Base-by-base conservation (phyloP, 2,113 vertebrate species). In the Parus major region DNA sequence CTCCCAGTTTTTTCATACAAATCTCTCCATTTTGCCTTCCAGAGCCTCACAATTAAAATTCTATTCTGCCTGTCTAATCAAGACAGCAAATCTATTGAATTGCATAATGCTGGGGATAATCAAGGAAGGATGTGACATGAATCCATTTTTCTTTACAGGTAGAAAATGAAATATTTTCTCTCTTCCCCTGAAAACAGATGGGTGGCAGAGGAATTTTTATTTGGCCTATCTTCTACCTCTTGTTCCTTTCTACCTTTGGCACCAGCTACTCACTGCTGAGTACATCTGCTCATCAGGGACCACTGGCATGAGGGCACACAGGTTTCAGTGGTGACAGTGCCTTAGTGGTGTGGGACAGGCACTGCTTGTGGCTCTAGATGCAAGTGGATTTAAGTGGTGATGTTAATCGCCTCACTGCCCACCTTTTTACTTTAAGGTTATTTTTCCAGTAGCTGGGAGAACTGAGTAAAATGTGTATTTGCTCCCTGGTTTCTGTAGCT, bases 1-100 rank as follows among this genome's bases (percentile, higher is more conserved):
- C 49, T 95, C 72, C 65, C 44, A 57, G 4, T 83, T 96, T 96
- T 96, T 96, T 93, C 84, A 75, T 66, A 95, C 85, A 90, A 90
- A 95, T 95, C 65, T 93, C 93, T 96, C 90, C 79, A 90, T 94
- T 96, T 96, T 88, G 69, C 90, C 86, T 96, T 94, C 76, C 93
- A 96, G 92, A 95, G 80, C 59, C 82, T 96, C 90, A 96, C 90
- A 96, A 96, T 97, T 96, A 97, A 96, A 96, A 97, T 97, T 96
- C 93, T 95, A 95, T 95, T 96, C 96, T 96, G 93, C 90, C 80
- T 93, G 92, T 94, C 95, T 97, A 96, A 97, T 96, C 96, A 97
- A 97, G 94, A 90, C 93, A 96, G 96, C 90, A 95, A 96, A 96
- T 94, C 94, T 96, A 96, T 96, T 94, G 96, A 97, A 95, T 94